Base-by-base conservation (phyloP, 2,797 vertebrate species). In the Meda fulgida region DNA sequence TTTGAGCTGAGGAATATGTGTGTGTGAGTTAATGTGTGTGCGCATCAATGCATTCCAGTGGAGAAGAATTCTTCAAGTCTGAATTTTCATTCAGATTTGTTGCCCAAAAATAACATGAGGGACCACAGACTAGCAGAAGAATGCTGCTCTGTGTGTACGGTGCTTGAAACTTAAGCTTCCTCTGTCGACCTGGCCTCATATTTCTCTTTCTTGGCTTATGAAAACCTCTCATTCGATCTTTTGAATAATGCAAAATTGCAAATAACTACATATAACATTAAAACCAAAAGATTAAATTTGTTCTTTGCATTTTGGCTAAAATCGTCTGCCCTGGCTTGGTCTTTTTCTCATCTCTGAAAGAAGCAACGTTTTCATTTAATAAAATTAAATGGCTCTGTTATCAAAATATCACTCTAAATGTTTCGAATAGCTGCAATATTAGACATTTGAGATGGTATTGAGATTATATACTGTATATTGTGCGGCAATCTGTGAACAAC, bases 21-120 rank as follows among this genome's bases (percentile, higher is more conserved):
- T 82, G 58, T 73, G 23, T 43, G 48, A 34, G 65, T 53, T 48
- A 51, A 67, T 46, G 31, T 53, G 10, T 84, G 81, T 84, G n/a
- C 31, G 73, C 14, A 21, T 67, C 73, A 84, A 18, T 43, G 48
- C 19, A 5, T 58, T 34, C 11, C 65, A 55, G 7, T 67, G 51
- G 63, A 78, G 36, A 84, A 67, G 19, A 84, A 40, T 84, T 77
- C 65, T 46, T 69, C 3, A 84, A 58, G 48, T 23, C 75, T 69
- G 43, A 69, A 69, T 78, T 84, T 58, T 78, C 13, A 70, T 84
- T 26, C 55, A 67, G 63, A 34, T 26, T 34, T 58, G 63, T 70
- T 84, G 65, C 46, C 65, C 65, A 84, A 78, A 78, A 84, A 84
- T 58, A 84, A 67, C 82, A 70, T 0, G 18, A 55, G 81, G 76